phyloP scores from a whole-genome alignment of 1,140 invertebrate species.

The Drosophila insularis region DNA sequence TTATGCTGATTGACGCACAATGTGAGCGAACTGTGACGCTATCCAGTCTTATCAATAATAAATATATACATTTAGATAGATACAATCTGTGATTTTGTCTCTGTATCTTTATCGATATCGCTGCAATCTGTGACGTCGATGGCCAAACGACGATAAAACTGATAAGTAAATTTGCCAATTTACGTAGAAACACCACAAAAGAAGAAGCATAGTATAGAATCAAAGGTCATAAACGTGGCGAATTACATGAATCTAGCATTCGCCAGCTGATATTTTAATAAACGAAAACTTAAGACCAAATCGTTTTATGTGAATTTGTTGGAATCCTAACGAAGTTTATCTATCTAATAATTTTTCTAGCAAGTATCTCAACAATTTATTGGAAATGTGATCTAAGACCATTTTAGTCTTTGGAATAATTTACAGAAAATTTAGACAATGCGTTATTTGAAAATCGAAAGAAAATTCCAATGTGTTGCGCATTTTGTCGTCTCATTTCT shows the following conservation, averaged over 20 bases:
- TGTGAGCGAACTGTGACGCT: conserved; percentile 40
- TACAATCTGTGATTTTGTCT: conserved; percentile 13
- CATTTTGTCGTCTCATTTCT: conserved; percentile 34
- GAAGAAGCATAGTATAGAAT: not conserved
- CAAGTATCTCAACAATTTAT: too few species aligned
- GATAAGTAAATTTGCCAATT: conserved; percentile 21
- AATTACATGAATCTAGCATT: not conserved
- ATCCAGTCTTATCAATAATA: conserved; percentile 36
- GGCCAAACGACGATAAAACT: conserved; percentile 20
- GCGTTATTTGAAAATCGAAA: not conserved
- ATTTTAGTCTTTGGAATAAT: not conserved
- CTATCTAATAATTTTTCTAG: too few species aligned
- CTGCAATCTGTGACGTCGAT: conserved; percentile 36
- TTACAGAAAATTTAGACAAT: not conserved
- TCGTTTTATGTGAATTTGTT: too few species aligned
- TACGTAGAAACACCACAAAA: not conserved
- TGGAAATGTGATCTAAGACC: too few species aligned
- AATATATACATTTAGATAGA: conserved; percentile 24
- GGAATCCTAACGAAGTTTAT: too few species aligned
- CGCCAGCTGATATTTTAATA: not conserved
- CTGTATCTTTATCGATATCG: conserved; percentile 24
- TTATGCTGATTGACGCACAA: conserved; percentile 70
- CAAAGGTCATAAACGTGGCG: not conserved
- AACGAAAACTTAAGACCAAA: not conserved
- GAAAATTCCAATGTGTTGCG: conserved; percentile 11